These are phyloP conservation scores for Uria lomvia DNA, from an alignment of 2,113 vertebrate genomes.

Conservation along the genomic window DNA sequence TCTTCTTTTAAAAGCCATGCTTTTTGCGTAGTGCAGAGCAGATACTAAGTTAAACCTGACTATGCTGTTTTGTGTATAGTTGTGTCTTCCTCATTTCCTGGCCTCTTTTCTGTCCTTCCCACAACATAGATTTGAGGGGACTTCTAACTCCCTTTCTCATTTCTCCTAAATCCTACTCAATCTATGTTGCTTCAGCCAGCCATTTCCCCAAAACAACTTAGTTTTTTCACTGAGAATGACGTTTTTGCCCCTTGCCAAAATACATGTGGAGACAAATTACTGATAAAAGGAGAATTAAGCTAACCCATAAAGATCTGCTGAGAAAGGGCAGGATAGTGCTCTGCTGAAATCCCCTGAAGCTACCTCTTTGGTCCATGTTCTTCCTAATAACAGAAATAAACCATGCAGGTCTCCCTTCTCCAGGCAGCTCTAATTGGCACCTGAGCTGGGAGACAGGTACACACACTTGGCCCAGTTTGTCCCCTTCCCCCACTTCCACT, in stretches of 20 bases:
- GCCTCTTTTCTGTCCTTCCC: not conserved
- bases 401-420: not conserved
- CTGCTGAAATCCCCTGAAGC: not conserved
- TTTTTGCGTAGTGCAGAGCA: constrained; percentile 20
- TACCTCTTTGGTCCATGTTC: not conserved
- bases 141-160: not conserved
- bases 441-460: not conserved
- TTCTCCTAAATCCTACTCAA: not conserved
- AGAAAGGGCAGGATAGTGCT: not conserved
- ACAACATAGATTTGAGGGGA: not conserved
- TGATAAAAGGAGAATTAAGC: not conserved
- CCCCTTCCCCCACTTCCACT: not conserved
- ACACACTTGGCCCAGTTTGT: not conserved
- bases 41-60: not conserved
- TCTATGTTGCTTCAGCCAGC: not conserved
- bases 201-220: not conserved
- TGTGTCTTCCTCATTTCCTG: not conserved
- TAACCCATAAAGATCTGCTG: not conserved
- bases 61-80: not conserved
- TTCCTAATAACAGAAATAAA: not conserved
- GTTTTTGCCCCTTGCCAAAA: not conserved
- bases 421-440: not conserved
- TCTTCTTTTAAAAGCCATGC: not conserved
- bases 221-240: not conserved
- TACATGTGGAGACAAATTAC: not conserved